phyloP scores from a whole-genome alignment of 2,113 vertebrate genomes.

The Chlorocebus sabaeus region DNA sequence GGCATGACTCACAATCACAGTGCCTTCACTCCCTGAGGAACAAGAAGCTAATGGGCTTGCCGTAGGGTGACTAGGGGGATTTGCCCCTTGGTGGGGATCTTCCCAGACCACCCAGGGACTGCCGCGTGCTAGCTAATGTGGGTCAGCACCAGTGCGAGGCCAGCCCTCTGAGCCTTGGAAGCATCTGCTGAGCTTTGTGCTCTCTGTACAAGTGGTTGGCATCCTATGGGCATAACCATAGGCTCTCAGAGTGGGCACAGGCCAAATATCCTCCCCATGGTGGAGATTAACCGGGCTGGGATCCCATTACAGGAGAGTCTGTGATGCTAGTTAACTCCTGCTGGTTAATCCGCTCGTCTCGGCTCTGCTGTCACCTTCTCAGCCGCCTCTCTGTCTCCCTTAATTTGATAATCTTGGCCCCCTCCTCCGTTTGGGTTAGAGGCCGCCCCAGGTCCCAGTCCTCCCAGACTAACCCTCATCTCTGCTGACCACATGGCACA shows the following conservation, averaged over 20 bases:
- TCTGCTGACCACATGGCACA: neutral
- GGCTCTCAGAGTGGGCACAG: neutral
- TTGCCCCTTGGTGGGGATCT: neutral
- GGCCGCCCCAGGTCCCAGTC: rapidly evolving
- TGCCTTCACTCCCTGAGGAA: constrained; percentile 1
- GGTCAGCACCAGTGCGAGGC: neutral
- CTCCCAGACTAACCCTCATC: no score
- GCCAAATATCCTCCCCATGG: neutral
- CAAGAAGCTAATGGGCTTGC: neutral
- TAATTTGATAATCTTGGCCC: no score
- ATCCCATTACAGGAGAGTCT: neutral
- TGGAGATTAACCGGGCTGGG: neutral
- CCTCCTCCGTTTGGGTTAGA: neutral
- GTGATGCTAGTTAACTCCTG: neutral
- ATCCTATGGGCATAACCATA: neutral
- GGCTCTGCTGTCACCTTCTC: neutral
- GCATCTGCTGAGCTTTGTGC: constrained; percentile 8
- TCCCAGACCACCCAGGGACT: neutral
- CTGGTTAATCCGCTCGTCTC: neutral
- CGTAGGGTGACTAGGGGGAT: neutral
- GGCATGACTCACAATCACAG: constrained; percentile 20
- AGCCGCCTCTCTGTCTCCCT: no score
- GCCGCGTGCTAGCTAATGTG: neutral
- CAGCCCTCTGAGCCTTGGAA: neutral
- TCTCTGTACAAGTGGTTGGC: neutral